Base-by-base conservation (phyloP, 2,888 invertebrate species). In the Timandra comae region DNA sequence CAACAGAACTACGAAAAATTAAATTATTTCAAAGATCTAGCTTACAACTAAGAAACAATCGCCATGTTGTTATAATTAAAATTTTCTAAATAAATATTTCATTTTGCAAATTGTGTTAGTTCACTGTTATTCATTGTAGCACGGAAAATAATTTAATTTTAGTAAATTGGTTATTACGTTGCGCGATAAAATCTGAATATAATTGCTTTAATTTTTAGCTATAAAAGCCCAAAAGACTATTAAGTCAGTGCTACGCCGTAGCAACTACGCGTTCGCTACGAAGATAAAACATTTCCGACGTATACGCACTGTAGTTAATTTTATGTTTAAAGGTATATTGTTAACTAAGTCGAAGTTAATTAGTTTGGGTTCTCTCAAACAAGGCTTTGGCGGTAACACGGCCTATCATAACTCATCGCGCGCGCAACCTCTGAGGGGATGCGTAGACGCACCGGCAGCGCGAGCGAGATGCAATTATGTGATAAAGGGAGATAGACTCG, bases 341-440 rank as follows among this genome's bases (percentile, higher is more conserved):
- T 74, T 72, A 75, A 78, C 73, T 72, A 73, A 73, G 73, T 70
- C 69, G 65, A 68, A 76, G 82, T 81, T 84, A 84, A 84, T 84
- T 81, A 79, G 72, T 76, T 78, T 67, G 60, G 69, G 73, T 49
- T 67, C 72, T 69, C 64, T 74, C 68, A 79, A 80, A 80, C 75
- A 77, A 79, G 77, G 76, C 81, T 82, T 82, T 82, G 81, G 76
- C 80, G 82, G 82, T 77, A 73, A 72, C 69, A 49, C 52, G 60
- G 62, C 59, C 58, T 63, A 57, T 67, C 76, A 77, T 81, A 82
- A 77, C 58, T 81, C 76, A 81, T 75, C 54, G 43, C 49, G 57
- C 54, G 57, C 64, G 70, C 72, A 75, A 69, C 74, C 68, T 72
- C 68, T 63, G 60, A 61, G 56, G 70, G 64, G 56, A 50, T 56